These are phyloP conservation scores for Sarotherodon lohbergeri DNA, from an alignment of 2,113 vertebrate genomes.

Conservation along the genomic window DNA sequence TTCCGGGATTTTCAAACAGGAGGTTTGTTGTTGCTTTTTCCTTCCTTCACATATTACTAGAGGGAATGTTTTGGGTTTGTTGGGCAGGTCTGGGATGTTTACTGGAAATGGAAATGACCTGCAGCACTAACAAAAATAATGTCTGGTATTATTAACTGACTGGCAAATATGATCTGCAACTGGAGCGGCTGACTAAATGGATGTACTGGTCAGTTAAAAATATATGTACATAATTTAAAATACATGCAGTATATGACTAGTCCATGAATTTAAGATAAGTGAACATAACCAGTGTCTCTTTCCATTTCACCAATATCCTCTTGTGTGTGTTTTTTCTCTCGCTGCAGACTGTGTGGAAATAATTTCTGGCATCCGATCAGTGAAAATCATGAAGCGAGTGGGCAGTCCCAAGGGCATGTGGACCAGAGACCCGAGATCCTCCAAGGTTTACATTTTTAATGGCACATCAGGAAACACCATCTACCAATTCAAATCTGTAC, in stretches of 20 bases:
- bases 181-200: neutral
- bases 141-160: neutral
- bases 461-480: conserved; percentile 81
- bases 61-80: neutral
- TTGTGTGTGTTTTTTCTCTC: neutral
- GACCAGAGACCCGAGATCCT: conserved; percentile 85
- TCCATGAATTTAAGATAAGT: neutral
- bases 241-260: neutral
- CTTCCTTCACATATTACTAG: neutral
- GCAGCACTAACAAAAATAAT: neutral
- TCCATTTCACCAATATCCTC: neutral
- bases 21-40: neutral
- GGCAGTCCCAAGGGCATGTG: conserved; percentile 84
- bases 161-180: neutral
- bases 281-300: neutral
- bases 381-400: conserved; percentile 92
- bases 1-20: neutral
- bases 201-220: neutral
- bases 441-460: conserved; percentile 88
- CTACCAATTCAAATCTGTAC: conserved; percentile 80
- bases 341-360: conserved; percentile 86
- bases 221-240: neutral
- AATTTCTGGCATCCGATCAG: conserved; percentile 84
- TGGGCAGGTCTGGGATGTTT: neutral
- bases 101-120: neutral